These are phyloP conservation scores for Hyles lineata DNA, from an alignment of 2,888 invertebrate species.

Conservation along the genomic window DNA sequence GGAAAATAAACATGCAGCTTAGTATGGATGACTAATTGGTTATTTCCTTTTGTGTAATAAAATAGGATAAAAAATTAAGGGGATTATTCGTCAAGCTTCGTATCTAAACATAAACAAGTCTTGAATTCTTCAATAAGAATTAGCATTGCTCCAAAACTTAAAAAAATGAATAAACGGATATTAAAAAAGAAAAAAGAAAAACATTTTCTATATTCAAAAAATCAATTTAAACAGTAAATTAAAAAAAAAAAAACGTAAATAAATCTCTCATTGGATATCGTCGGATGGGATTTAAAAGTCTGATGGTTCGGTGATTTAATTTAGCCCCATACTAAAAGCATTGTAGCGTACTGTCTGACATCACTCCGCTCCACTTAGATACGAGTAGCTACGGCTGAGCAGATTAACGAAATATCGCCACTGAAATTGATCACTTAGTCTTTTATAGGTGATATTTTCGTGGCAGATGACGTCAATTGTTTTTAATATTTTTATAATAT, in stretches of 20 bases:
- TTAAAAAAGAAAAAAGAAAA: too few species aligned
- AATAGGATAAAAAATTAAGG: too few species aligned
- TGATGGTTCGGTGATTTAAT: neutral
- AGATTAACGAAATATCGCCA: neutral
- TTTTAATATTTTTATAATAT: too few species aligned
- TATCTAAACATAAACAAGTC: too few species aligned
- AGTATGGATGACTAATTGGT: too few species aligned
- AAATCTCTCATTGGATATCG: neutral
- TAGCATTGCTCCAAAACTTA: too few species aligned
- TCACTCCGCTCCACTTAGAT: conserved; percentile 1
- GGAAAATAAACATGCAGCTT: too few species aligned
- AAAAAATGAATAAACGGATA: too few species aligned
- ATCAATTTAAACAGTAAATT: neutral
- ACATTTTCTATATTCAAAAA: too few species aligned
- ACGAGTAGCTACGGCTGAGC: conserved; percentile 3
- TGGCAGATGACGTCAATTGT: neutral
- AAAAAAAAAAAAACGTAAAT: neutral
- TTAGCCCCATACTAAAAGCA: conserved; percentile 1
- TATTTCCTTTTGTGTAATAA: too few species aligned
- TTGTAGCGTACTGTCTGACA: conserved; percentile 3
- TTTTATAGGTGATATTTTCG: neutral
- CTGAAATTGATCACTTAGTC: conserved; percentile 1
- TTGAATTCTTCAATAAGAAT: too few species aligned
- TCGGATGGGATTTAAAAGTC: neutral
- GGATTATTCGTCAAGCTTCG: too few species aligned